A percentile compares a stretch with the other conserved stretches of the same genome.
Evolutionary conservation across 2,888 invertebrate genomes (phyloP).

Genomic region (Sinohyriopsis cumingii): DNA sequence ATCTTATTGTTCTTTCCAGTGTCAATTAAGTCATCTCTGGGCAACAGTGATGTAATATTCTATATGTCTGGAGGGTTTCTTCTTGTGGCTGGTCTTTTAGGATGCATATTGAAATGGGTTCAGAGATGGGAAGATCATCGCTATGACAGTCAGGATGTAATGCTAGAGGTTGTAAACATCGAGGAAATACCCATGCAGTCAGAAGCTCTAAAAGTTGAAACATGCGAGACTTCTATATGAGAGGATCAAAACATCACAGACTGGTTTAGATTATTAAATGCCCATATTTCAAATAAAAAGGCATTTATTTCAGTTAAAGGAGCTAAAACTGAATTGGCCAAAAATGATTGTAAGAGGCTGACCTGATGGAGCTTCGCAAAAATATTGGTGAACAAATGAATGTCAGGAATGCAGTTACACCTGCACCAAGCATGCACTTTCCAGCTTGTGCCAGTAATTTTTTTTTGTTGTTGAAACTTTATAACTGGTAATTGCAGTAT

Average conservation of each 20-base stretch:
- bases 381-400: no score
- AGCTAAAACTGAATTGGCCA: no score
- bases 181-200: constrained; percentile 20
- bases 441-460: no score
- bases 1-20: constrained; percentile 23
- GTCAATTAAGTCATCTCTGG: constrained; percentile 32
- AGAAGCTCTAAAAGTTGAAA: constrained; percentile 35
- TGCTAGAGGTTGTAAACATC: constrained; percentile 30
- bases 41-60: constrained; percentile 44
- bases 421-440: no score
- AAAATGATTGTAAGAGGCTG: no score
- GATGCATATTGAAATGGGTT: constrained; percentile 43
- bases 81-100: constrained; percentile 47
- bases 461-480: no score
- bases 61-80: constrained; percentile 51
- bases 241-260: neutral
- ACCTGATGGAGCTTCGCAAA: no score
- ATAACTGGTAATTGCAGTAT: no score
- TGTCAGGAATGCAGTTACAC: no score
- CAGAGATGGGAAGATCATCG: constrained; percentile 28
- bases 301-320: no score
- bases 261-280: no score
- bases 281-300: no score
- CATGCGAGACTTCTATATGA: constrained; percentile 35
- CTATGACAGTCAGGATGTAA: constrained; percentile 14